Base-by-base conservation (phyloP, 2,888 invertebrate species). In the Bimastos eiseni region DNA sequence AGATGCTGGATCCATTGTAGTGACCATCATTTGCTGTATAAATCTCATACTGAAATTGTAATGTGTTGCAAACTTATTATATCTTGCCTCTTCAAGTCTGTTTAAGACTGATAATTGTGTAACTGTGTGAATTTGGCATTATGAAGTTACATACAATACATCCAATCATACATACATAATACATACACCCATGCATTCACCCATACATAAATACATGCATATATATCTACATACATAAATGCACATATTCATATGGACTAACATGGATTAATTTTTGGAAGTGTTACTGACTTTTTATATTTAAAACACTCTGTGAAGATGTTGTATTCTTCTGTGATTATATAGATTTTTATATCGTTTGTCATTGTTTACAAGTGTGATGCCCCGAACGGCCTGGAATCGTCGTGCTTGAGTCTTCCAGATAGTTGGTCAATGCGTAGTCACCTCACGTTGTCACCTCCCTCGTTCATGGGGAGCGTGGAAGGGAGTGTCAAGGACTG, bases 171-270 rank as follows among this genome's bases (percentile, higher is more conserved):
- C 86, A 90, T 36, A 91, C 37, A 44, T 38, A 41, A 17, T 44
- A 84, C n/a, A 83, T 44, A 91, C 34, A 90, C 33, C 36, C 30
- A 41, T 41, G 83, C 36, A 91, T 70, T 70, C 30, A 89, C 37
- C 36, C 38, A 91, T 38, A 91, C 37, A 91, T 38, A 38, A n/a
- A n/a, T 37, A 90, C 24, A 89, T 55, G 49, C 37, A 89, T 89
- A 91, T n/a, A 89, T 0, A 83, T 83, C 83, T 83, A 90, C 34
- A 91, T 55, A 83, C n/a, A 91, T 88, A 90, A 8, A 91, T 83
- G 89, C 49, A 90, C 44, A 91, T 36, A 91, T 36, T 83, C 34
- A 89, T 89, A 91, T 44, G 37, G 4, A 70, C 36, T 86, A 34
- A 86, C 15, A 11, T 84, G 84, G 84, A 6, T 84, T 17, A 34